Conservation (phyloP, 2,888 invertebrate genomes). For the Ypsolopha scabrella region DNA sequence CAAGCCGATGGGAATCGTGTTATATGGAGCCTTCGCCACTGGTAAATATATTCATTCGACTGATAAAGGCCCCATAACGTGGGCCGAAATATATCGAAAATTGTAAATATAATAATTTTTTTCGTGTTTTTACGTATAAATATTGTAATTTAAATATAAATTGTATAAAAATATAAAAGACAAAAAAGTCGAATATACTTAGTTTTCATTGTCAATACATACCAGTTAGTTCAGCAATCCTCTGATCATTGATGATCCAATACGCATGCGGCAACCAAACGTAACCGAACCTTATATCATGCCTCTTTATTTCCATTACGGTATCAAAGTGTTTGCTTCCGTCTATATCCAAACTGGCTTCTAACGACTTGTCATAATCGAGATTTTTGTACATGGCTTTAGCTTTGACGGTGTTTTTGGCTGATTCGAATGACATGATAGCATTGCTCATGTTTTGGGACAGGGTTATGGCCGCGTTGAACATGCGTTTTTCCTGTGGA, state of each 20-base stretch:
- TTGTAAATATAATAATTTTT: too few species aligned
- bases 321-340: conserved; percentile 78
- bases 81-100: too few species aligned
- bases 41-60: too few species aligned
- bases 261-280: conserved; percentile 78
- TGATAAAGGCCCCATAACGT: too few species aligned
- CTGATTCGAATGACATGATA: conserved; percentile 74
- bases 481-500: conserved; percentile 58
- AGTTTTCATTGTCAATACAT: too few species aligned
- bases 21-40: too few species aligned
- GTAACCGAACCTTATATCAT: conserved; percentile 74
- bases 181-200: too few species aligned
- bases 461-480: conserved; percentile 45
- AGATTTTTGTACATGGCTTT: conserved; percentile 79
- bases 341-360: conserved; percentile 79
- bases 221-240: conserved; percentile 79
- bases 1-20: too few species aligned
- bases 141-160: too few species aligned
- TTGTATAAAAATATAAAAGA: too few species aligned
- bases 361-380: conserved; percentile 75
- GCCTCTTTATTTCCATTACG: conserved; percentile 69
- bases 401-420: conserved; percentile 75
- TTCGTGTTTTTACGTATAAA: too few species aligned
- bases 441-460: conserved; percentile 53
- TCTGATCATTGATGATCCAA: conserved; percentile 79